Evolutionary conservation across 2,797 vertebrate genomes (phyloP).

Genomic region (Triplophysa bombifrons): DNA sequence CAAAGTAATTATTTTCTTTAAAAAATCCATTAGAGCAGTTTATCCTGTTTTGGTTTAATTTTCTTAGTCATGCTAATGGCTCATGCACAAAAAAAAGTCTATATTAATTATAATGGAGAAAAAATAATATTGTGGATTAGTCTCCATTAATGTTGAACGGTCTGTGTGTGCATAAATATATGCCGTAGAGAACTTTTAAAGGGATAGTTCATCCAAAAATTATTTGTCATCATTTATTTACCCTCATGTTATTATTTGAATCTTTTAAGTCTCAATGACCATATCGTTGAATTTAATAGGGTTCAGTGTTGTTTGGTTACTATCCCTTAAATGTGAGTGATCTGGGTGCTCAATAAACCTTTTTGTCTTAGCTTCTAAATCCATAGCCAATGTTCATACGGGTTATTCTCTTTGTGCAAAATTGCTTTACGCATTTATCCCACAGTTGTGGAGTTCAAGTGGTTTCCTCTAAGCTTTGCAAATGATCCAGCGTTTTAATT

Average conservation of each 20-base stretch:
- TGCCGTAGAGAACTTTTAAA: not conserved
- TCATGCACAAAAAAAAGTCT: not conserved
- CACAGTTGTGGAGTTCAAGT: constrained; percentile 25
- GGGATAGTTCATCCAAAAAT: no score
- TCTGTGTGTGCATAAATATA: not conserved
- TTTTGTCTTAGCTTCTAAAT: constrained; percentile 20
- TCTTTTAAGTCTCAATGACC: no score
- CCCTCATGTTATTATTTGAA: no score
- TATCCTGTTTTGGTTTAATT: not conserved
- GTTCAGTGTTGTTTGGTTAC: no score
- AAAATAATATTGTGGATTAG: not conserved
- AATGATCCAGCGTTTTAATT: constrained; percentile 25
- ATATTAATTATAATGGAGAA: not conserved
- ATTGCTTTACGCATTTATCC: constrained; percentile 22
- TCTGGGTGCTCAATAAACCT: constrained; percentile 27
- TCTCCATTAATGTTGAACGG: not conserved
- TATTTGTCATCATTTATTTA: no score
- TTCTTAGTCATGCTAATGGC: not conserved
- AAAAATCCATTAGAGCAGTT: not conserved
- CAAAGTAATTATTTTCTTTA: no score
- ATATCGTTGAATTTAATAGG: no score
- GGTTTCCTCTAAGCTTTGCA: constrained; percentile 20
- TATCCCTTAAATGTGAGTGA: constrained; percentile 6
- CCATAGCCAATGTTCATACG: not conserved
- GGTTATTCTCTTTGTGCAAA: constrained; percentile 15